Evolutionary conservation across 2,888 invertebrate species (phyloP).

Genomic region (Diogma glabrata): DNA sequence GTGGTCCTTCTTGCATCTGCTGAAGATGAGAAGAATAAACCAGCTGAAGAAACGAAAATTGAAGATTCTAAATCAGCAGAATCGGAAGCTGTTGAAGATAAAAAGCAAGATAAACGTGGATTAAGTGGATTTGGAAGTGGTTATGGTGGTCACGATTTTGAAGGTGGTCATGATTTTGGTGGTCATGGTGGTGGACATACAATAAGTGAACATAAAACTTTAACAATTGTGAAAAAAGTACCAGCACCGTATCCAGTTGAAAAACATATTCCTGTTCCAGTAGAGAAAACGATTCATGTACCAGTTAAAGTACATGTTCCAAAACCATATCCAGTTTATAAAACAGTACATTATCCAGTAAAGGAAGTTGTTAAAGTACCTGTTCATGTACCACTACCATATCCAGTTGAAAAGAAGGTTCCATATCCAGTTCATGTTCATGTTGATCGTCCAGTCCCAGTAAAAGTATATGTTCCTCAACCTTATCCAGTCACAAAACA

Average conservation of each 20-base stretch:
- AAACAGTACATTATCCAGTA: slow-evolving; percentile 57
- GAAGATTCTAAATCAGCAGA: slow-evolving; percentile 36
- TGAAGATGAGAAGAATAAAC: slow-evolving; percentile 46
- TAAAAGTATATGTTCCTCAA: slow-evolving; percentile 49
- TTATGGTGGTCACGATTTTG: slow-evolving; percentile 24
- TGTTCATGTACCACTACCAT: slow-evolving; percentile 63
- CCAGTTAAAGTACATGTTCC: slow-evolving; percentile 54
- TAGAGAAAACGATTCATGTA: slow-evolving; percentile 48
- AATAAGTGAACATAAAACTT: slow-evolving; percentile 48
- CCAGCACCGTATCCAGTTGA: slow-evolving; percentile 59
- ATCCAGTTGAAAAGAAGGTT: slow-evolving; percentile 66
- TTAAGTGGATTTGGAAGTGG: slow-evolving; percentile 45
- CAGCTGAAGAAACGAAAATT: slow-evolving; percentile 39
- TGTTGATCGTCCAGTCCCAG: slow-evolving; percentile 67
- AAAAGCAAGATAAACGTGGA: slow-evolving; percentile 67
- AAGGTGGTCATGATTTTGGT: slow-evolving; percentile 25
- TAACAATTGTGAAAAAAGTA: slow-evolving; percentile 63
- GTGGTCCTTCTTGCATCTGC: slow-evolving; percentile 48
- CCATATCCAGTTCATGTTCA: slow-evolving; percentile 63
- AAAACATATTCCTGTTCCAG: slow-evolving; percentile 51
- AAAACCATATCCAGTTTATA: slow-evolving; percentile 59
- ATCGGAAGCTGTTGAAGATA: slow-evolving; percentile 37
- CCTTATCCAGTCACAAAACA: slow-evolving; percentile 59
- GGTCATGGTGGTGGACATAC: slow-evolving; percentile 31
- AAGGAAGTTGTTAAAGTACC: slow-evolving; percentile 71